Base-by-base conservation (phyloP, 1,140 invertebrate species). In the Nasonia longicornis region DNA sequence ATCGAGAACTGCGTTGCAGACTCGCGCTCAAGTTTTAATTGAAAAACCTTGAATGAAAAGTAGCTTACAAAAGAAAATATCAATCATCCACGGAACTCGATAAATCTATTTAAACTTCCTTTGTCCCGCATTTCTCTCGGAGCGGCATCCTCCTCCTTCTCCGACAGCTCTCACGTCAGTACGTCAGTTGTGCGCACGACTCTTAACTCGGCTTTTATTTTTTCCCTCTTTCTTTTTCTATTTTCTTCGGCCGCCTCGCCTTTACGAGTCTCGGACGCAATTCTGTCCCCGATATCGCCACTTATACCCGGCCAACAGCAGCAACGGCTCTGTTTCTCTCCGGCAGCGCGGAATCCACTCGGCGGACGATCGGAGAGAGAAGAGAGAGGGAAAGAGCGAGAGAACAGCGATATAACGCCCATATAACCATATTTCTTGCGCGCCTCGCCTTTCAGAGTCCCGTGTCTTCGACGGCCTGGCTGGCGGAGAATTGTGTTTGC, bases 261-360 rank as follows among this genome's bases (percentile, higher is more conserved):
- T 75, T 75, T 75, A 75, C 73, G 73, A 75, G 52, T 31, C 31
- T 64, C 48, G 26, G 52, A 63, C 29, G 52, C 48, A 64, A 75
- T 75, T 75, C 73, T 35, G 73, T 75, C 26, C 73, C 29, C 52
- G 58, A 75, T 75, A 75, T 64, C 73, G 52, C 26, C 52, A 64
- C 48, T 75, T 64, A 63, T 75, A 75, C 26, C 52, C 20, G 16
- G 16, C 16, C 3, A 52, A 16, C 48, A 52, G 48, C 14, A 52
- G 16, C 48, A 52, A 20, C 48, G 48, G 16, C 48, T 52, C 48
- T 52, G 12, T 52, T 52, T 52, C 16, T 52, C 48, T 16, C 48
- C 48, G 48, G 48, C 48, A 52, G 38, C 7, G 6, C 38, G 38
- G 38, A 42, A 42, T 42, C 38, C 38, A 42, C 38, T 42, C 8